Conservation (phyloP, 2,888 invertebrate species). For the Pristionchus mayeri region DNA sequence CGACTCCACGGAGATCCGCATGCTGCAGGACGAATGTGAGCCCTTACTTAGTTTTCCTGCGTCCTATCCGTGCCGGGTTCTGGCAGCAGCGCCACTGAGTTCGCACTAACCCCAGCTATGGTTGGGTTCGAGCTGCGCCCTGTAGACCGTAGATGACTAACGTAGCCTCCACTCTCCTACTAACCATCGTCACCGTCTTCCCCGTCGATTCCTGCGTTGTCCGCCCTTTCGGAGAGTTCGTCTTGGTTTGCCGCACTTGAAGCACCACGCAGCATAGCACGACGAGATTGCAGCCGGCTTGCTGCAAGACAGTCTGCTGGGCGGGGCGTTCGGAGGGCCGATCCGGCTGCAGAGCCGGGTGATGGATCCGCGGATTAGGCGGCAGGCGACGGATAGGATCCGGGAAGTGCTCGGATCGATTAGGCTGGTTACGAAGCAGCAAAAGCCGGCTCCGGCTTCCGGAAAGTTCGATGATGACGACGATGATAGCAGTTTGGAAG, state of each 20-base stretch:
- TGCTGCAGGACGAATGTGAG: slow-evolving; percentile 70
- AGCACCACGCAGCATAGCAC: neutral
- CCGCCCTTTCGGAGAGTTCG: slow-evolving; percentile 25
- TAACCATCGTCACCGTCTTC: neutral
- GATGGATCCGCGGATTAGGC: slow-evolving; percentile 18
- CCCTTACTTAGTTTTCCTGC: neutral
- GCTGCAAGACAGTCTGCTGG: neutral
- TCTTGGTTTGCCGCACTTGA: neutral
- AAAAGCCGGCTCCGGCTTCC: no score
- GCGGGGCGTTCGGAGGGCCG: neutral
- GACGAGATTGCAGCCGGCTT: neutral
- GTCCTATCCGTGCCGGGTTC: slow-evolving; percentile 17
- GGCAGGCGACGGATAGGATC: neutral
- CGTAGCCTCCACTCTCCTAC: neutral
- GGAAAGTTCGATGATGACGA: neutral
- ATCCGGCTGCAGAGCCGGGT: slow-evolving; percentile 30
- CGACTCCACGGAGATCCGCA: slow-evolving; percentile 70
- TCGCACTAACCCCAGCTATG: neutral
- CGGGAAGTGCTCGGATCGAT: slow-evolving; percentile 15
- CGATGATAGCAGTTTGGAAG: slow-evolving; percentile 37
- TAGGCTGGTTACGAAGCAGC: neutral
- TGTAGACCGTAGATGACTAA: neutral
- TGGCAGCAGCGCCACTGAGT: neutral
- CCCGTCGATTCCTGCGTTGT: slow-evolving; percentile 16
- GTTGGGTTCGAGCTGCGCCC: slow-evolving; percentile 6